phyloP scores from a whole-genome alignment of 2,113 vertebrate genomes.

The Chrysochloris asiatica region DNA sequence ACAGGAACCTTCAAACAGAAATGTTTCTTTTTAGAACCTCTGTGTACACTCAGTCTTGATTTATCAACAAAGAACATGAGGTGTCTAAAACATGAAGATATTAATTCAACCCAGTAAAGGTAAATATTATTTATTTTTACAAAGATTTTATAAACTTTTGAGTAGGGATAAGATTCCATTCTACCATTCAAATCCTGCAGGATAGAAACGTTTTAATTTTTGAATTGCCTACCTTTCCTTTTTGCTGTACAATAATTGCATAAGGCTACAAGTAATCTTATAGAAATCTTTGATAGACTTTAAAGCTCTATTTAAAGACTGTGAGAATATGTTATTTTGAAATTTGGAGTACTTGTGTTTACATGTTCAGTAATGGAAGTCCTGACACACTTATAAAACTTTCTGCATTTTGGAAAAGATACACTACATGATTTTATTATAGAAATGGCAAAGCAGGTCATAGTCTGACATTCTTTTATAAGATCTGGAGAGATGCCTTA shows the following conservation, averaged over 20 bases:
- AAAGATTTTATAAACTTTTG: not conserved
- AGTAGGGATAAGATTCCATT: not conserved
- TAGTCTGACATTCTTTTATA: not conserved
- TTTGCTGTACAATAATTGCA: slow-evolving; percentile 21
- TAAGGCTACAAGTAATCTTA: not conserved
- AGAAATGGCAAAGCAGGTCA: not conserved
- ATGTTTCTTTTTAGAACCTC: slow-evolving; percentile 16
- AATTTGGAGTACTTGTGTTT: not conserved
- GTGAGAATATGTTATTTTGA: slow-evolving; percentile 20
- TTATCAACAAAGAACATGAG: slow-evolving; percentile 48
- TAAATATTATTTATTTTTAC: not conserved
- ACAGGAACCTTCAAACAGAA: slow-evolving; percentile 25
- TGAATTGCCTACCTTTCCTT: not conserved
- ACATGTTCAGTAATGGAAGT: not conserved
- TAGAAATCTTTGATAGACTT: not conserved
- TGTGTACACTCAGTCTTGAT: not conserved
- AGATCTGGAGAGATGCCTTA: not conserved
- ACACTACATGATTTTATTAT: not conserved
- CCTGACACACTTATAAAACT: not conserved
- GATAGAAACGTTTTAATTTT: not conserved
- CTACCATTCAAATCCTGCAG: not conserved
- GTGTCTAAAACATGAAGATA: slow-evolving; percentile 33
- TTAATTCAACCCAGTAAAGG: not conserved
- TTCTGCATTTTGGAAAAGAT: slow-evolving; percentile 31
- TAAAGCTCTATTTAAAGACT: too few relatives aligned